A percentile compares a stretch with the other conserved stretches of the same genome.
These are phyloP conservation scores for Hydra vulgaris DNA, from an alignment of 30 jellyfish, hydroid and myxozoan genomes.

Conservation along the genomic window DNA sequence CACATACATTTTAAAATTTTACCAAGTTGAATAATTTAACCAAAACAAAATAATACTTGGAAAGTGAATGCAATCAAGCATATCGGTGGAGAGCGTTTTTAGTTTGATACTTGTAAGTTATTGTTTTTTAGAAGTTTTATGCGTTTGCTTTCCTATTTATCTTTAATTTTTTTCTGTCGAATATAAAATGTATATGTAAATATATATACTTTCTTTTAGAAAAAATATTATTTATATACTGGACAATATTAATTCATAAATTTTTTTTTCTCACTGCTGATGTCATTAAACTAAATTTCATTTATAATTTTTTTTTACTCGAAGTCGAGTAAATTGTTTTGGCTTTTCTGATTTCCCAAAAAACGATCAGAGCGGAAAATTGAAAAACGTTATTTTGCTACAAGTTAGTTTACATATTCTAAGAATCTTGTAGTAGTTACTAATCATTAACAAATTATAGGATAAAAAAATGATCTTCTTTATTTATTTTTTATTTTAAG, in stretches of 20 bases:
- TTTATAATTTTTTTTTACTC: neutral
- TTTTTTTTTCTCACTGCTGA: too few species aligned
- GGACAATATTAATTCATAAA: too few species aligned
- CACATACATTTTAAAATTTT: neutral
- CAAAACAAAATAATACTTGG: neutral
- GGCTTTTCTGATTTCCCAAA: neutral
- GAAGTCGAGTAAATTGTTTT: neutral
- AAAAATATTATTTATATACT: too few species aligned
- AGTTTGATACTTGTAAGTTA: neutral
- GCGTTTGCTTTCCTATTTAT: neutral
- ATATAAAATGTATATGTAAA: too few species aligned
- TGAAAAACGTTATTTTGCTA: neutral
- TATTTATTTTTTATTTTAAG: too few species aligned
- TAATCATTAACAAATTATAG: neutral
- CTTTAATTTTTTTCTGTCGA: too few species aligned
- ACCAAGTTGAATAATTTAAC: neutral
- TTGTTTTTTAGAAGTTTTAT: neutral
- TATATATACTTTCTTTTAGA: too few species aligned
- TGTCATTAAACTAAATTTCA: neutral
- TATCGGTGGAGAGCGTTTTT: neutral
- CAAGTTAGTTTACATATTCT: too few species aligned
- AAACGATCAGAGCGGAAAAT: neutral
- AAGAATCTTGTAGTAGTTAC: too few species aligned
- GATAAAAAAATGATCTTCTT: neutral
- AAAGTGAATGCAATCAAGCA: neutral